Base-by-base conservation (phyloP, 2,797 vertebrate species). In the Ispidina lecontei region DNA sequence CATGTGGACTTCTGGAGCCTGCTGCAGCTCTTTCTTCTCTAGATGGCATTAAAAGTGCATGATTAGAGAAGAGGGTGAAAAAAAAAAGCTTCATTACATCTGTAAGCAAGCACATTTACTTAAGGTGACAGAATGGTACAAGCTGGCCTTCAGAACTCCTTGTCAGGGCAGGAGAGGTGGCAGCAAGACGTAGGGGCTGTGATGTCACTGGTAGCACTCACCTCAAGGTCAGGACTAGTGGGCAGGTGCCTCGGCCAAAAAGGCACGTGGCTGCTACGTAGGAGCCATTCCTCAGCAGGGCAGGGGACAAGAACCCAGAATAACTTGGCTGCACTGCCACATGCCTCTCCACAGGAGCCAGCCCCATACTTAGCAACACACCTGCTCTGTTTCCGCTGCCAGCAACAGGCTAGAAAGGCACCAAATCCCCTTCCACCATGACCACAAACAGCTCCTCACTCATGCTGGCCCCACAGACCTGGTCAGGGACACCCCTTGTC, bases 361-460 rank as follows among this genome's bases (percentile, higher is more conserved):
- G 77, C 18, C 58, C 95, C 77, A 69, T 69, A 80, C 63, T 96
- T 96, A 93, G 91, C 64, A 85, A 75, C 59, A 68, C 93, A 96
- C 94, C 95, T 95, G 94, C 91, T 94, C 89, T 41, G 55, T 70
- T 89, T 47, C 62, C 0, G 0, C 69, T 91, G 91, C 95, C 80
- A 79, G 83, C 58, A 37, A 58, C 52, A 12, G 88, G 80, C 68
- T 93, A 91, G 93, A 93, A 87, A 92, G 60, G 49, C 31, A 87
- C 49, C 80, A 87, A 63, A 79, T 49, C 46, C 12, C 55, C 22
- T 72, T 86, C 41, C 51, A 70, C 18, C 25, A 3, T 0, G 5
- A 82, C 65, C 70, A 76, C 70, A 52, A 74, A 20, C 46, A 79
- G 65, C 68, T 93, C 74, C 29, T 69, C 0, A 0, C 51, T 37